Evolutionary conservation across 2,113 vertebrate genomes (phyloP).

Genomic region (Corythoichthys intestinalis): DNA sequence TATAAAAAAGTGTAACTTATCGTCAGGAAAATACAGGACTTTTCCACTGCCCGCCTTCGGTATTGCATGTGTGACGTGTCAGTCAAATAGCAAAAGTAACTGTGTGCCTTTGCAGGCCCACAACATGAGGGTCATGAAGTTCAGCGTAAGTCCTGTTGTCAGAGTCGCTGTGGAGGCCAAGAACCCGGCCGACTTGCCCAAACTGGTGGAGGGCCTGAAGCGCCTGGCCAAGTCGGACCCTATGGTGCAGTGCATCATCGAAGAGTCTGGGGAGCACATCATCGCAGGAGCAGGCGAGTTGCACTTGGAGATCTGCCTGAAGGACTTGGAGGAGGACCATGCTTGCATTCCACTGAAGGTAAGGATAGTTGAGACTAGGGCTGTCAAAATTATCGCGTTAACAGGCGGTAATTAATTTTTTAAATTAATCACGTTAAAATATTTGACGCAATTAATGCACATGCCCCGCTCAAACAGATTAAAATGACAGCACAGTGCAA

Average conservation of each 20-base stretch:
- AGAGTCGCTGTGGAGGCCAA: slow-evolving; percentile 91
- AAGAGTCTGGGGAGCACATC: slow-evolving; percentile 95
- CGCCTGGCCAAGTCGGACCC: slow-evolving; percentile 93
- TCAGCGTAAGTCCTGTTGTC: slow-evolving; percentile 92
- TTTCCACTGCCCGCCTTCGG: too few species aligned
- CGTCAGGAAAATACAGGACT: too few species aligned
- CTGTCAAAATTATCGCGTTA: too few species aligned
- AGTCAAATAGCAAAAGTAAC: not conserved
- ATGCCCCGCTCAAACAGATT: too few species aligned
- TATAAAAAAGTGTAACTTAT: too few species aligned
- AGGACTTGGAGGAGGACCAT: slow-evolving; percentile 93
- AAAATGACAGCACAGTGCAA: too few species aligned
- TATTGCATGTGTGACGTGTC: too few species aligned
- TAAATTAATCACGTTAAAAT: too few species aligned
- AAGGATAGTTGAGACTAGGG: slow-evolving; percentile 56
- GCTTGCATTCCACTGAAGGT: slow-evolving; percentile 96
- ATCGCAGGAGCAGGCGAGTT: slow-evolving; percentile 89
- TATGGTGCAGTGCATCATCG: slow-evolving; percentile 97
- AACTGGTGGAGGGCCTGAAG: slow-evolving; percentile 92
- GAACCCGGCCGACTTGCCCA: slow-evolving; percentile 90
- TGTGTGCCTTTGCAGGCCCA: slow-evolving; percentile 73
- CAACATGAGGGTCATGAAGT: slow-evolving; percentile 98
- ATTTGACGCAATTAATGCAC: too few species aligned
- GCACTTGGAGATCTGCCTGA: slow-evolving; percentile 93
- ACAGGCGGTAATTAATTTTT: too few species aligned